phyloP scores from a whole-genome alignment of 2,113 vertebrate genomes.

The Brachionichthys hirsutus region DNA sequence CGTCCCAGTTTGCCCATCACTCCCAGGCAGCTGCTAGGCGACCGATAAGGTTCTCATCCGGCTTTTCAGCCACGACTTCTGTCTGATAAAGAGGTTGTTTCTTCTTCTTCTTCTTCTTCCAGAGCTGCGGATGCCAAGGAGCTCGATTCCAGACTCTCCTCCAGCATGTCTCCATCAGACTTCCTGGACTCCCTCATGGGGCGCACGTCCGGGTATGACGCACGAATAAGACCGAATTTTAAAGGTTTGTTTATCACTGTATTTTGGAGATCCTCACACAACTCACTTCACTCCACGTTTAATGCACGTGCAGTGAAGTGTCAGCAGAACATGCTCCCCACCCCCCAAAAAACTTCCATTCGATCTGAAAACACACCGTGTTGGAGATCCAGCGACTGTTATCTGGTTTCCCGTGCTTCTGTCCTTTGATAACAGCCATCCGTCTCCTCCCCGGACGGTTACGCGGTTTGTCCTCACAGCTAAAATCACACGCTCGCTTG shows the following conservation, averaged over 20 bases:
- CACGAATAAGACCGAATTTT: constrained; percentile 97
- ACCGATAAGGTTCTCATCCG: constrained; percentile 59
- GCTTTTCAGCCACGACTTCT: constrained; percentile 30
- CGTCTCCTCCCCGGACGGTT: constrained; percentile 34
- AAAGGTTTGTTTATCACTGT: constrained; percentile 85
- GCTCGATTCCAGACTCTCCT: constrained; percentile 90
- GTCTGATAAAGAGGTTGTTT: constrained; percentile 10
- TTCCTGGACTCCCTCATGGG: constrained; percentile 99
- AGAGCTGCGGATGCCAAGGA: constrained; percentile 92
- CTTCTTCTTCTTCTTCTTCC: constrained; percentile 14
- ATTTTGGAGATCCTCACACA: not conserved
- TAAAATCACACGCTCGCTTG: not conserved
- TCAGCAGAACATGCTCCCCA: not conserved
- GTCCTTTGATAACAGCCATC: constrained; percentile 32
- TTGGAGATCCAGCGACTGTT: constrained; percentile 19
- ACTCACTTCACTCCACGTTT: not conserved
- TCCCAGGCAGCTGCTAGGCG: constrained; percentile 33
- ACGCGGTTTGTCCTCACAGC: constrained; percentile 8
- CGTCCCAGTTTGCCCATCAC: constrained; percentile 34
- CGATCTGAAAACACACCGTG: constrained; percentile 11
- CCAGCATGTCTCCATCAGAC: constrained; percentile 95
- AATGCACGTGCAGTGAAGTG: not conserved
- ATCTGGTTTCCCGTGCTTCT: constrained; percentile 34
- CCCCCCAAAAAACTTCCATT: not conserved
- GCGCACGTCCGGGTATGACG: constrained; percentile 95